Conservation (phyloP, 2,888 invertebrate genomes). For the Phoenoteleia sp. region DNA sequence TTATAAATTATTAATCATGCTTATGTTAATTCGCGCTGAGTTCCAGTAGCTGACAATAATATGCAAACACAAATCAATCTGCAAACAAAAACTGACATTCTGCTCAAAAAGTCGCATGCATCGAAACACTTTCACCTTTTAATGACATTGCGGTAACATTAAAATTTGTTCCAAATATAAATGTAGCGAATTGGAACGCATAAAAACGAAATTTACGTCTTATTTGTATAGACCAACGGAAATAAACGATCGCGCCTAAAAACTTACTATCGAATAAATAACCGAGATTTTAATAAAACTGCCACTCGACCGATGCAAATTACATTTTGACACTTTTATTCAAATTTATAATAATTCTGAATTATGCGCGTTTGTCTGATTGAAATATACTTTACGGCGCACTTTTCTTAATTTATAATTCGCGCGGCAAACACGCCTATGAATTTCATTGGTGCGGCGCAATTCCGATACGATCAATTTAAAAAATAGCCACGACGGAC, state of each 20-base stretch:
- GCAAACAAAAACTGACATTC: not conserved
- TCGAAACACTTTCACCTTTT: no score
- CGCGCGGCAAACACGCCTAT: not conserved
- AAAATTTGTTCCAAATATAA: not conserved
- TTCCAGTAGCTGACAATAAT: not conserved
- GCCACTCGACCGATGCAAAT: not conserved
- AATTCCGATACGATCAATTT: not conserved
- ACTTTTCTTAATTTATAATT: not conserved
- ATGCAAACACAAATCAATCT: not conserved
- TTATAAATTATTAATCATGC: not conserved
- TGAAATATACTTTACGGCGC: not conserved
- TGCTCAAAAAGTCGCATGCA: no score
- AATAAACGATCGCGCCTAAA: not conserved
- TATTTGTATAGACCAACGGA: not conserved
- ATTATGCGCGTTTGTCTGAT: slow-evolving; percentile 17
- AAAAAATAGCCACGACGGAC: not conserved
- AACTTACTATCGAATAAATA: not conserved
- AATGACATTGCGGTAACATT: no score
- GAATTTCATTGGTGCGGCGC: not conserved
- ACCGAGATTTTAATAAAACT: slow-evolving; percentile 3
- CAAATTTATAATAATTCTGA: slow-evolving; percentile 13
- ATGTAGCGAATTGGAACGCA: no score
- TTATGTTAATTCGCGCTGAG: not conserved
- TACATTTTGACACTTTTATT: not conserved
- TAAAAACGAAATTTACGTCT: no score